Conservation (phyloP, 2,113 vertebrate species). For the Cephalophus harveyi region DNA sequence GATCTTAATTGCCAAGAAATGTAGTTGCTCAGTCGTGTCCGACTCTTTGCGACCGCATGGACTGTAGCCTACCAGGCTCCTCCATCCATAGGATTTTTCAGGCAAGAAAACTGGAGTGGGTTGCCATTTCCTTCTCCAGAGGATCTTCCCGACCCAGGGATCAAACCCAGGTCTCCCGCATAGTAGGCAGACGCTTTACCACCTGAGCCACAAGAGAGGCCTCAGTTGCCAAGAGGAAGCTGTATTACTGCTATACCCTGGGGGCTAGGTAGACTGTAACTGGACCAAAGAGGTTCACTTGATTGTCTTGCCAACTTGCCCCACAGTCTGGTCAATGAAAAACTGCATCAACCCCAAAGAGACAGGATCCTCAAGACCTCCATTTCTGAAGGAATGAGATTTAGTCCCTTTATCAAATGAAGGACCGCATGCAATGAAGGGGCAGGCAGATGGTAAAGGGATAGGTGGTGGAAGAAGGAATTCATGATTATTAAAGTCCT, state of each 20-base stretch:
- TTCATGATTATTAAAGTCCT: background rate
- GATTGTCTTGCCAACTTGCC: background rate
- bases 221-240: background rate
- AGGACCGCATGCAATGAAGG: background rate
- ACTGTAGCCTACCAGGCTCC: too few species aligned
- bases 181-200: too few species aligned
- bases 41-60: too few species aligned
- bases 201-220: too few species aligned
- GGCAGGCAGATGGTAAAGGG: background rate
- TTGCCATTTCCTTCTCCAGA: too few species aligned
- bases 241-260: background rate
- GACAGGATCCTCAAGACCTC: background rate
- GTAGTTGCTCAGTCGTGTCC: too few species aligned
- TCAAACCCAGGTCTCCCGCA: too few species aligned
- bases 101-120: too few species aligned
- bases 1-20: background rate
- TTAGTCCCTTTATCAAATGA: background rate
- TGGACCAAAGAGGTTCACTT: background rate
- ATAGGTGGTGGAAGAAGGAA: background rate
- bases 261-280: background rate
- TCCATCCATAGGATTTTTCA: too few species aligned
- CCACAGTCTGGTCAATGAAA: background rate
- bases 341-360: background rate
- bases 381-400: background rate
- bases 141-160: too few species aligned